Evolutionary conservation across 1,140 invertebrate species (phyloP).

Genomic region (Parasteatoda tepidariorum): DNA sequence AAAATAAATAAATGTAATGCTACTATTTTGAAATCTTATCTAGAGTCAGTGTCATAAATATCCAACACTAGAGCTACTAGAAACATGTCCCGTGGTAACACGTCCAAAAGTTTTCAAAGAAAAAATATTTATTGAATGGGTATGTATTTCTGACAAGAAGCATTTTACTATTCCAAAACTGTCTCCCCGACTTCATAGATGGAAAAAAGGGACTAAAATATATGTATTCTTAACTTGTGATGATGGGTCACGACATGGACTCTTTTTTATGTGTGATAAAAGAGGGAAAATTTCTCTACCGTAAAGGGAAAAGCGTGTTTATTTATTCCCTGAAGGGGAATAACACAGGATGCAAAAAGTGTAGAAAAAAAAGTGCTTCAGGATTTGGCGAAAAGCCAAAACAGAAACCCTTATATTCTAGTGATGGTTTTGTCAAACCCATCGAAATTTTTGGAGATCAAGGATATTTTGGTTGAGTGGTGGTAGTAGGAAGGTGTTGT

Average conservation of each 20-base stretch:
- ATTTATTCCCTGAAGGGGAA: constrained; percentile 37
- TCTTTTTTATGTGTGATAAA: constrained; percentile 45
- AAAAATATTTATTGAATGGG: constrained; percentile 21
- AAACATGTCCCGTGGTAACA: no score
- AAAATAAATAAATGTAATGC: no score
- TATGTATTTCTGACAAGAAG: constrained; percentile 10
- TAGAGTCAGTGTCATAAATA: no score
- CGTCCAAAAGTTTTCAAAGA: no score
- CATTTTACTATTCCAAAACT: constrained; percentile 41
- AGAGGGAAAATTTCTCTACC: constrained; percentile 34
- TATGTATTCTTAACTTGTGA: constrained; percentile 46
- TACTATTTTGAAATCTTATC: no score
- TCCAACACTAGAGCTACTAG: no score
- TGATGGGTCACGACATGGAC: constrained; percentile 39
- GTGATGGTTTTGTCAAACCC: neutral
- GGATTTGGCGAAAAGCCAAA: neutral
- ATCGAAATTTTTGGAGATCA: neutral
- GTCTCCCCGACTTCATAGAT: constrained; percentile 4
- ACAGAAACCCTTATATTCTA: neutral
- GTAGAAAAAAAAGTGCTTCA: constrained; percentile 7
- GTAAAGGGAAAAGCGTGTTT: constrained; percentile 51
- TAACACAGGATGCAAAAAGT: constrained; percentile 11
- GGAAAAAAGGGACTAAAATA: neutral
- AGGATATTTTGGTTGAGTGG: neutral
- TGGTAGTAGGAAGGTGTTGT: neutral